Evolutionary conservation across 1,140 invertebrate genomes (phyloP).

Genomic region (Leptinotarsa undecemlineata): DNA sequence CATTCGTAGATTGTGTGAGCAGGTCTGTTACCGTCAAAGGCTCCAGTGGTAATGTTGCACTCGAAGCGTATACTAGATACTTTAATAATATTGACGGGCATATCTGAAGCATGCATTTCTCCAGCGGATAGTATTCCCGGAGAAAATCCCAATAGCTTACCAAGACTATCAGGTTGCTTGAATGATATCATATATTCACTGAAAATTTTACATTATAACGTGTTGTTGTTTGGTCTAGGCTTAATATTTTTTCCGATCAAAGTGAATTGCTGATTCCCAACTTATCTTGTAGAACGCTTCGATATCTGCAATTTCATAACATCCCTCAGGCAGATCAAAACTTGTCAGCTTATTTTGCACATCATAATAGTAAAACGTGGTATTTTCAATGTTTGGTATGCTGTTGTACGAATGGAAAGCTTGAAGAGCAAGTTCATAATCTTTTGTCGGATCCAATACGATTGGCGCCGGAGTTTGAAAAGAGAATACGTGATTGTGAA

Average conservation of each 20-base stretch:
- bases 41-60: too few relatives aligned
- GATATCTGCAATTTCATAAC: not conserved
- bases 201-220: not conserved
- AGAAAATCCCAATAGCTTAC: too few relatives aligned
- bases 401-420: not conserved
- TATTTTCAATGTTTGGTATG: not conserved
- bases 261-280: not conserved
- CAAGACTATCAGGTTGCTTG: too few relatives aligned
- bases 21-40: too few relatives aligned
- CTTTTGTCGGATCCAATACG: not conserved
- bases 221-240: not conserved
- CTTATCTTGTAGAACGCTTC: not conserved
- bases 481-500: not conserved
- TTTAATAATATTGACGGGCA: too few relatives aligned
- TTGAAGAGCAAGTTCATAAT: not conserved
- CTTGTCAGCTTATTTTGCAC: not conserved
- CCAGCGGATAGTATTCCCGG: too few relatives aligned
- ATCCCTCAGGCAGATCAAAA: not conserved
- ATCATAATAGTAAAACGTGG: not conserved
- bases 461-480: not conserved
- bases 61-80: too few relatives aligned
- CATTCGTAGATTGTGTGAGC: too few relatives aligned
- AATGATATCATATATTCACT: too few relatives aligned
- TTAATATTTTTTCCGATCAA: not conserved
- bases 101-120: too few relatives aligned